phyloP scores from a whole-genome alignment of 2,888 invertebrate genomes.

The Morpho helenor region DNA sequence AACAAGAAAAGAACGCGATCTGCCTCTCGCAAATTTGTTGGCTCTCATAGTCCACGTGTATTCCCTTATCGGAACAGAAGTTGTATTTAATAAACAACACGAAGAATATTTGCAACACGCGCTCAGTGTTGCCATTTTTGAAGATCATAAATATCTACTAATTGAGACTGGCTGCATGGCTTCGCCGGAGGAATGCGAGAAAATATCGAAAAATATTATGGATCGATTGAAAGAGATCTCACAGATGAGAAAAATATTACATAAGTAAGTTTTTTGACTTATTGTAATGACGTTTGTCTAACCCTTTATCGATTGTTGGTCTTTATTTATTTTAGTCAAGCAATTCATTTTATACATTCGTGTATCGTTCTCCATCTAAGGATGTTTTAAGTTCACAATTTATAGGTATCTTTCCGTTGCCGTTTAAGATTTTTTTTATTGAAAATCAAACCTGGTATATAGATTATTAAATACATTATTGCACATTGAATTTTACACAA shows the following conservation, averaged over 20 bases:
- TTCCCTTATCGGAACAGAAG: conserved; percentile 79
- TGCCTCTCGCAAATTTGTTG: conserved; percentile 79
- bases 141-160: conserved; percentile 67
- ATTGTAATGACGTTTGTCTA: too few species aligned
- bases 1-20: conserved; percentile 69
- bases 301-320: too few species aligned
- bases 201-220: conserved; percentile 48
- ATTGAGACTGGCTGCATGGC: conserved; percentile 36
- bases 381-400: too few species aligned
- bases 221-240: conserved; percentile 53
- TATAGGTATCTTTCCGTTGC: too few species aligned
- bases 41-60: conserved; percentile 80
- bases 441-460: too few species aligned
- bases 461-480: too few species aligned
- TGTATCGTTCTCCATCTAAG: too few species aligned
- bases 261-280: conserved; percentile 45
- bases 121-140: conserved; percentile 76
- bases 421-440: too few species aligned
- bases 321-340: too few species aligned
- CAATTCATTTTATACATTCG: too few species aligned
- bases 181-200: conserved; percentile 51
- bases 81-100: conserved; percentile 72
- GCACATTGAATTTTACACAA: too few species aligned
- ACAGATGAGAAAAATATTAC: conserved; percentile 54
- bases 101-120: conserved; percentile 68